These are phyloP conservation scores for Microtus pennsylvanicus DNA, from an alignment of 2,113 vertebrate genomes.

Conservation along the genomic window DNA sequence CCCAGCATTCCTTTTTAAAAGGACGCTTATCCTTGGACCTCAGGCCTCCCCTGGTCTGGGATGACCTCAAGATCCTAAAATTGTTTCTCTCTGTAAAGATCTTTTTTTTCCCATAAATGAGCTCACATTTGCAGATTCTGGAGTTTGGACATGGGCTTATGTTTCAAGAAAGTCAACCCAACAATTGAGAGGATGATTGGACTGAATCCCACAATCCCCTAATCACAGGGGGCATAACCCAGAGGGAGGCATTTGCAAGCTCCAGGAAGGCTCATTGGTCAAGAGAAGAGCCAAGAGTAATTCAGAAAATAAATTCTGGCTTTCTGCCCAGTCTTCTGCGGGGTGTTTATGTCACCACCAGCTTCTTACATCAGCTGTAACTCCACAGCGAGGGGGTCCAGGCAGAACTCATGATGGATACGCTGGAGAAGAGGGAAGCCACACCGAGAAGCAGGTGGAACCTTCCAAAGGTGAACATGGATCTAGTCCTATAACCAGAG, in stretches of 20 bases:
- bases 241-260: rapidly evolving
- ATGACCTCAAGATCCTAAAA: background rate
- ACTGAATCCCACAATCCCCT: background rate
- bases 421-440: background rate
- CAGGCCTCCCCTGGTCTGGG: background rate
- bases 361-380: background rate
- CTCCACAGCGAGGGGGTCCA: background rate
- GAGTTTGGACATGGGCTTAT: background rate
- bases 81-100: background rate
- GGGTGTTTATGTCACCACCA: rapidly evolving
- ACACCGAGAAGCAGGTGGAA: background rate
- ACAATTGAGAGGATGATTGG: background rate
- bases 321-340: background rate
- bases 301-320: background rate
- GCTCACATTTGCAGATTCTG: background rate
- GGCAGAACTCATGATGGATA: background rate
- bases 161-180: background rate
- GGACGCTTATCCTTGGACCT: background rate
- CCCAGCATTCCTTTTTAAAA: background rate
- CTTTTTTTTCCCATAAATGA: background rate
- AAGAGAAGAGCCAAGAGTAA: background rate
- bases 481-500: background rate
- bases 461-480: background rate
- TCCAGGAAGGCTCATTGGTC: background rate
- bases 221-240: background rate